These are phyloP conservation scores for Epinephelus lanceolatus DNA, from an alignment of 2,113 vertebrate genomes.

Conservation along the genomic window DNA sequence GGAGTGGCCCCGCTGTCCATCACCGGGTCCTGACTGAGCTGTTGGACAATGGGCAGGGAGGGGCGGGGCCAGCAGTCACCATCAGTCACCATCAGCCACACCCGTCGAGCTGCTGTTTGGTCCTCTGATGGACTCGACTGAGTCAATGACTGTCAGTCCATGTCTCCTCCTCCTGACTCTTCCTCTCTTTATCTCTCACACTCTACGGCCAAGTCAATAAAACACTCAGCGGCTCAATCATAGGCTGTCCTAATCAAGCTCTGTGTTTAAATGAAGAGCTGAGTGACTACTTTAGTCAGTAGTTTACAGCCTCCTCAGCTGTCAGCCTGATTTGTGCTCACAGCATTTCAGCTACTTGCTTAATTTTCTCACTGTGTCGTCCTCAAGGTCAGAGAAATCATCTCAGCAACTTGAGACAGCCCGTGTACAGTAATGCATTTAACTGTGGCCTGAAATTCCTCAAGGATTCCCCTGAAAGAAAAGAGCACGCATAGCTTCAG, in stretches of 20 bases:
- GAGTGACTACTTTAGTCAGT: neutral
- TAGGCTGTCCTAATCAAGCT: constrained; percentile 13
- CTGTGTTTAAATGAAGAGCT: constrained; percentile 25
- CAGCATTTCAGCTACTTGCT: neutral
- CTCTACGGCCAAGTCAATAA: constrained; percentile 64
- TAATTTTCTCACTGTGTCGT: neutral
- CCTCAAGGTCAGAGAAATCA: constrained; percentile 42
- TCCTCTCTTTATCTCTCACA: constrained; percentile 41
- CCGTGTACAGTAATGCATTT: constrained; percentile 56
- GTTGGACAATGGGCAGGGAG: constrained; percentile 68
- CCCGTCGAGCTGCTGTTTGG: constrained; percentile 69
- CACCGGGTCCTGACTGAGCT: constrained; percentile 48
- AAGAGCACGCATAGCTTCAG: constrained; percentile 41
- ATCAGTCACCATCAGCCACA: constrained; percentile 76
- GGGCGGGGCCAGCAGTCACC: constrained; percentile 71
- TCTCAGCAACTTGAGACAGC: neutral
- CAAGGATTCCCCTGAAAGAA: constrained; percentile 43
- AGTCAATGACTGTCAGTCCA: constrained; percentile 84
- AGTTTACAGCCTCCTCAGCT: constrained; percentile 13
- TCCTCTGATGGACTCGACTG: constrained; percentile 75
- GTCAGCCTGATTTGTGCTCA: constrained; percentile 49
- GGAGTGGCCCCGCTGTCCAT: constrained; percentile 68
- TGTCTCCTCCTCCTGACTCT: constrained; percentile 37
- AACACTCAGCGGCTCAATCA: constrained; percentile 60
- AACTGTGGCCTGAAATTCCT: constrained; percentile 44